Conservation (phyloP, 2,888 invertebrate species). For the Tineola bisselliella region DNA sequence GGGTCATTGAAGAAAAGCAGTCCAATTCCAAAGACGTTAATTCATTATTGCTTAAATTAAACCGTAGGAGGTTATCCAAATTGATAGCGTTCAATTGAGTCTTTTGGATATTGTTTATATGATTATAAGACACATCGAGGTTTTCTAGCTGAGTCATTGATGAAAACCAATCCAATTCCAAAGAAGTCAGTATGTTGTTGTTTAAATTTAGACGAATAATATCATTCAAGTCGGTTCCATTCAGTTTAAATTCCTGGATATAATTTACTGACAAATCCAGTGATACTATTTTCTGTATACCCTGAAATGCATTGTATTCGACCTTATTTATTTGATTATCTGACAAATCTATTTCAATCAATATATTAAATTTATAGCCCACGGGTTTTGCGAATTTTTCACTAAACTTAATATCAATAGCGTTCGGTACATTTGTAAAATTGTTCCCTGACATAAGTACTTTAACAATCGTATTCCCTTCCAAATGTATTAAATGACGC, state of each 20-base stretch:
- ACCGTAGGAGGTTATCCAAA: slow-evolving; percentile 32
- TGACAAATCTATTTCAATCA: slow-evolving; percentile 47
- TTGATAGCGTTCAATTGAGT: slow-evolving; percentile 41
- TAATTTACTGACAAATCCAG: slow-evolving; percentile 46
- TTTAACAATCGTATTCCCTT: slow-evolving; percentile 35
- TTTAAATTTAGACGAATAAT: slow-evolving; percentile 47
- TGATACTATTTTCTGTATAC: slow-evolving; percentile 31
- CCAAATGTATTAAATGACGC: slow-evolving; percentile 48
- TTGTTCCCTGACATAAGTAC: slow-evolving; percentile 45
- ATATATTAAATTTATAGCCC: slow-evolving; percentile 21
- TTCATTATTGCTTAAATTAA: slow-evolving; percentile 45
- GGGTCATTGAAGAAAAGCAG: slow-evolving; percentile 40
- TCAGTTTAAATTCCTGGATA: slow-evolving; percentile 34
- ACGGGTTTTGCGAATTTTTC: slow-evolving; percentile 26
- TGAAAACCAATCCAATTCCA: slow-evolving; percentile 39
- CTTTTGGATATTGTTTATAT: slow-evolving; percentile 29
- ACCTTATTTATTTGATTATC: slow-evolving; percentile 39
- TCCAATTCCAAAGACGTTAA: slow-evolving; percentile 33
- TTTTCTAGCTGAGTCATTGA: slow-evolving; percentile 43
- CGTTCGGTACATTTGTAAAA: slow-evolving; percentile 37
- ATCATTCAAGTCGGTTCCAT: slow-evolving; percentile 33
- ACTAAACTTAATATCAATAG: slow-evolving; percentile 27
- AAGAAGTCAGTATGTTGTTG: slow-evolving; percentile 31
- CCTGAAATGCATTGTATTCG: slow-evolving; percentile 45
- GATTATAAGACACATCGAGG: slow-evolving; percentile 49